These are phyloP conservation scores for Lysandra bellargus DNA, from an alignment of 2,888 invertebrate species.

Conservation along the genomic window DNA sequence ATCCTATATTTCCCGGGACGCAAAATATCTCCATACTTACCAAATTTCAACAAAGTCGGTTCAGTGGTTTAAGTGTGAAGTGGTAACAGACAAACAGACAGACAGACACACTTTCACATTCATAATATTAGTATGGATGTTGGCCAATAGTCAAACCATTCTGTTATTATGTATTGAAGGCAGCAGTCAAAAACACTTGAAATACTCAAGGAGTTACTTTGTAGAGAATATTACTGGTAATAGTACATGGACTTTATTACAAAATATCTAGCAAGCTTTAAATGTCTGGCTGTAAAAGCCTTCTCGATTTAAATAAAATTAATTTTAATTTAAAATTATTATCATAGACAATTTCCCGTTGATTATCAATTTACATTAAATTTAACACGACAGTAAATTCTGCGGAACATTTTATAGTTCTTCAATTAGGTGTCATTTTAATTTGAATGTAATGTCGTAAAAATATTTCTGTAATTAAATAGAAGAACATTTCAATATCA, in stretches of 20 bases:
- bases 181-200: not conserved
- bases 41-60: no score
- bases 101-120: no score
- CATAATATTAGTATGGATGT: no score
- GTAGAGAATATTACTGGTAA: not conserved
- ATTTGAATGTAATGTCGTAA: not conserved
- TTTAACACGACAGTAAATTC: slow-evolving; percentile 7
- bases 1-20: no score
- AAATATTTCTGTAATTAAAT: slow-evolving; percentile 1
- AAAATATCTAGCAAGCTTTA: not conserved
- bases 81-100: no score
- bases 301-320: not conserved
- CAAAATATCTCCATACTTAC: no score
- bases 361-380: not conserved
- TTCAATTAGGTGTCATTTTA: slow-evolving; percentile 7
- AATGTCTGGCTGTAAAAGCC: not conserved
- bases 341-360: not conserved
- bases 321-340: not conserved
- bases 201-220: not conserved
- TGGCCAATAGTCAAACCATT: no score
- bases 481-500: slow-evolving; percentile 10
- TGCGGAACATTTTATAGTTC: not conserved
- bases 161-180: not conserved
- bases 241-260: not conserved
- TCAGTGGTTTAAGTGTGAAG: no score